Evolutionary conservation across 2,797 vertebrate species (phyloP).

Genomic region (Lithobates sylvaticus): DNA sequence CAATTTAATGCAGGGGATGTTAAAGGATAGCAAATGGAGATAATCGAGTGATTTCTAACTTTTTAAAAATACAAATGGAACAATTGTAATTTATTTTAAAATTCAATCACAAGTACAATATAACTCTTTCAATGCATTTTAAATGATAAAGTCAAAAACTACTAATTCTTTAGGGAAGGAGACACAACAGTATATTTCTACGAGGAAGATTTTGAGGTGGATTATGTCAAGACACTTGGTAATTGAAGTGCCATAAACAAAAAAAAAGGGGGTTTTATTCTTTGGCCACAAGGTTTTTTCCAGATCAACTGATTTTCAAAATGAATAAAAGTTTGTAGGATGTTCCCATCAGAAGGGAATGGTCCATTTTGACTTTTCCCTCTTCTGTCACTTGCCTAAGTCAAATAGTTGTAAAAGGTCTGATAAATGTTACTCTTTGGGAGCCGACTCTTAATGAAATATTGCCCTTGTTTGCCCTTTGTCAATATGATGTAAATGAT

Average conservation of each 20-base stretch:
- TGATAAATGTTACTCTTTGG: conserved; percentile 38
- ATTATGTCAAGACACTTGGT: not conserved
- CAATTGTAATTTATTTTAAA: not conserved
- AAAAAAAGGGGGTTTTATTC: not conserved
- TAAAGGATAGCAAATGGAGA: not conserved
- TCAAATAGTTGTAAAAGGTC: conserved; percentile 29
- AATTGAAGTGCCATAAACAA: conserved; percentile 30
- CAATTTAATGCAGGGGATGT: no score
- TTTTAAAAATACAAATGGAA: no score
- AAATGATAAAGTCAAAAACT: not conserved
- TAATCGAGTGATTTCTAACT: not conserved
- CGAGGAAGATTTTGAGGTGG: not conserved
- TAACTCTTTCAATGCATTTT: not conserved
- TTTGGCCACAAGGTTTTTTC: conserved; percentile 1
- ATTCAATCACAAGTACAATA: not conserved
- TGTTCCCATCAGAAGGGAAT: conserved; percentile 44
- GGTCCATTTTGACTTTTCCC: conserved; percentile 38
- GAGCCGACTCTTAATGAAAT: conserved; percentile 39
- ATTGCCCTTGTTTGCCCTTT: conserved; percentile 48
- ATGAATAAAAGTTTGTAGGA: conserved; percentile 30
- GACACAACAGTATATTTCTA: not conserved
- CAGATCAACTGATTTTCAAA: conserved; percentile 48
- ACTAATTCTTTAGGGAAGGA: not conserved
- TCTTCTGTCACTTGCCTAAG: conserved; percentile 37
- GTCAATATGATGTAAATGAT: conserved; percentile 49